These are phyloP conservation scores for Anadara kagoshimensis DNA, from an alignment of 1,140 invertebrate genomes.

Conservation along the genomic window DNA sequence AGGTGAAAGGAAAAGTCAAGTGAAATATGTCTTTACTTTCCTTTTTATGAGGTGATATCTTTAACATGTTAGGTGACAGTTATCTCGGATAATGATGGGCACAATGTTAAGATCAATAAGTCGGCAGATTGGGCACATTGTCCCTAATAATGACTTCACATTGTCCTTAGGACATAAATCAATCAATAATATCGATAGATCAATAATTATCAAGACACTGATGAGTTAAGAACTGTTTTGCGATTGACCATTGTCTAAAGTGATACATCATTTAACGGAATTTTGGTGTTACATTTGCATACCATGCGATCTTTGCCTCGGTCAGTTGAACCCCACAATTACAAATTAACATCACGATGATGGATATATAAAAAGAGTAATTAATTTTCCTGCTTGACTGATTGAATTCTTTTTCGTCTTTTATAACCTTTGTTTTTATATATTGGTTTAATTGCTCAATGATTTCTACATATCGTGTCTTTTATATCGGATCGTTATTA, in stretches of 20 bases:
- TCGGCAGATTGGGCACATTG: too few relatives aligned
- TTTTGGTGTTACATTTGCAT: constrained; percentile 10
- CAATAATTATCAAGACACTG: constrained; percentile 26
- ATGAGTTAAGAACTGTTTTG: constrained; percentile 21
- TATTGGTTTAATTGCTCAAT: too few relatives aligned
- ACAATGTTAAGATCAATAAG: too few relatives aligned
- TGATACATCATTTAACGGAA: constrained; percentile 7
- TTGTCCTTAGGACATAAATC: constrained; percentile 13
- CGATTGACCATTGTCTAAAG: constrained; percentile 1
- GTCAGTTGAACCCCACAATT: neutral
- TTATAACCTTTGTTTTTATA: constrained; percentile 26
- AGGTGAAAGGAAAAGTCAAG: too few relatives aligned
- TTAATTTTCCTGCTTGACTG: constrained; percentile 27
- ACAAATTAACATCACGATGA: constrained; percentile 8
- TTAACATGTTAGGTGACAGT: constrained; percentile 20
- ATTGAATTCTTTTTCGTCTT: constrained; percentile 31
- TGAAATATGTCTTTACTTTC: too few relatives aligned
- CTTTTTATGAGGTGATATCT: constrained; percentile 3
- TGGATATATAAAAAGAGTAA: constrained; percentile 19
- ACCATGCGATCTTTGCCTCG: constrained; percentile 4
- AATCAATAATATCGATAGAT: constrained; percentile 22
- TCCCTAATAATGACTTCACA: neutral
- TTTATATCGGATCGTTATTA: too few relatives aligned
- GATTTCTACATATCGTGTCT: too few relatives aligned
- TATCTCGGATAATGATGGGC: neutral